Percentiles rank a stretch among this genome's conserved stretches.
Evolutionary conservation across 2,888 invertebrate genomes (phyloP).

Genomic region (Gnatocerus cornutus): DNA sequence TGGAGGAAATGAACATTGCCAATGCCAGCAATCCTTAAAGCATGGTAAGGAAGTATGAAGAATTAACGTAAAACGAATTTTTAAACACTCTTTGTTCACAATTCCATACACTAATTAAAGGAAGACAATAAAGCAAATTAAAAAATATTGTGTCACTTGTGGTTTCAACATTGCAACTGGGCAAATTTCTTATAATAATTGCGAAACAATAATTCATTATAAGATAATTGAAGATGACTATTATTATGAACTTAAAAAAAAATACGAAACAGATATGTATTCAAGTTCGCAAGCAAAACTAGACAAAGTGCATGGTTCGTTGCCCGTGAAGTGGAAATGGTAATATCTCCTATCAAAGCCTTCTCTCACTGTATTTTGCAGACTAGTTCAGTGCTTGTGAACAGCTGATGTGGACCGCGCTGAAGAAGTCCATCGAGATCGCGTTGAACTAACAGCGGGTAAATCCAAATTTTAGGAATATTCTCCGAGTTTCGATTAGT

Average conservation of each 20-base stretch:
- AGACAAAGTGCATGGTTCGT: conserved; percentile 64
- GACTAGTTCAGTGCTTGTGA: conserved; percentile 60
- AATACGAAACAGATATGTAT: conserved; percentile 28
- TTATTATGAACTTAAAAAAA: conserved; percentile 23
- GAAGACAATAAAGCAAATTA: conserved; percentile 30
- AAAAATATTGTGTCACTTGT: conserved; percentile 35
- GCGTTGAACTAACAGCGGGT: conserved; percentile 29
- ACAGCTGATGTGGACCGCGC: conserved; percentile 58
- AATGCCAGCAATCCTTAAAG: background rate
- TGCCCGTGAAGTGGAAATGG: conserved; percentile 66
- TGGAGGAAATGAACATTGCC: background rate
- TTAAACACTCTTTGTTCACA: conserved; percentile 12
- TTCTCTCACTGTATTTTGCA: conserved; percentile 61
- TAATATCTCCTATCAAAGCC: conserved; percentile 64
- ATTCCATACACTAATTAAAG: conserved; percentile 18
- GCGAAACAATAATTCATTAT: conserved; percentile 31
- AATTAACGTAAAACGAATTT: background rate
- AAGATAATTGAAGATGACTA: conserved; percentile 22
- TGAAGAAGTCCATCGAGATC: conserved; percentile 56
- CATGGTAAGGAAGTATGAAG: conserved; percentile 1
- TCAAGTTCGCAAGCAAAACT: conserved; percentile 54
- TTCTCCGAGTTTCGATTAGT: background rate
- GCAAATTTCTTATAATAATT: conserved; percentile 25
- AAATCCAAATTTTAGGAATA: background rate
- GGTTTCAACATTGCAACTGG: conserved; percentile 29